These are phyloP conservation scores for Leptinotarsa tumamoca DNA, from an alignment of 2,888 invertebrate genomes.

Conservation along the genomic window DNA sequence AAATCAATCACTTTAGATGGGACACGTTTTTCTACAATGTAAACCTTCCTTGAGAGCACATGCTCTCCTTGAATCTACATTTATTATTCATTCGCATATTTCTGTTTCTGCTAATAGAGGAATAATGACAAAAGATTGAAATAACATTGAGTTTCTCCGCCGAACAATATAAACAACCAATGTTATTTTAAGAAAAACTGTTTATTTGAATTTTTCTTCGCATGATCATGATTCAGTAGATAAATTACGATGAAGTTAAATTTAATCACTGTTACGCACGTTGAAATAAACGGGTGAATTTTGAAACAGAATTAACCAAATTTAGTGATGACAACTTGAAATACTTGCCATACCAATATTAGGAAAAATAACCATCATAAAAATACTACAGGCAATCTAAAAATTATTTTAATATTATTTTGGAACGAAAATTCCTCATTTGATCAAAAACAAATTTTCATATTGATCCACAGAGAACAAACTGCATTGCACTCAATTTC, in stretches of 20 bases:
- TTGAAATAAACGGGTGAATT: background rate
- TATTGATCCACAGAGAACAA: too few species aligned
- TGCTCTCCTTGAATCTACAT: background rate
- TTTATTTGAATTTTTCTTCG: slow-evolving; percentile 12
- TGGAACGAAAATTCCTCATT: too few species aligned
- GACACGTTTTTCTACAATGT: background rate
- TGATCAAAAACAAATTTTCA: too few species aligned
- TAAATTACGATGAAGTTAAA: background rate
- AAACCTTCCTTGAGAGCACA: background rate
- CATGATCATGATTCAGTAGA: background rate
- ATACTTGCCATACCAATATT: background rate
- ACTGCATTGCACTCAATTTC: too few species aligned
- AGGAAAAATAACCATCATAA: background rate
- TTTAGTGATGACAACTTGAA: background rate
- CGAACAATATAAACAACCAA: slow-evolving; percentile 1
- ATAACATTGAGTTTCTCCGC: slow-evolving; percentile 4
- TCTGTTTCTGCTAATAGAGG: background rate
- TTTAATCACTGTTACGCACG: background rate
- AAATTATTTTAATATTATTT: too few species aligned
- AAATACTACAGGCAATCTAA: too few species aligned
- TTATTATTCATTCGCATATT: slow-evolving; percentile 11
- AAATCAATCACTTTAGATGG: background rate
- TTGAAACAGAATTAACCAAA: background rate
- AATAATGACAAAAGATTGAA: background rate
- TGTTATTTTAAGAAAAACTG: slow-evolving; percentile 10